Percentiles rank a stretch among this genome's conserved stretches.
phyloP scores from a whole-genome alignment of 2,113 vertebrate genomes.

The Dasyornis broadbenti region DNA sequence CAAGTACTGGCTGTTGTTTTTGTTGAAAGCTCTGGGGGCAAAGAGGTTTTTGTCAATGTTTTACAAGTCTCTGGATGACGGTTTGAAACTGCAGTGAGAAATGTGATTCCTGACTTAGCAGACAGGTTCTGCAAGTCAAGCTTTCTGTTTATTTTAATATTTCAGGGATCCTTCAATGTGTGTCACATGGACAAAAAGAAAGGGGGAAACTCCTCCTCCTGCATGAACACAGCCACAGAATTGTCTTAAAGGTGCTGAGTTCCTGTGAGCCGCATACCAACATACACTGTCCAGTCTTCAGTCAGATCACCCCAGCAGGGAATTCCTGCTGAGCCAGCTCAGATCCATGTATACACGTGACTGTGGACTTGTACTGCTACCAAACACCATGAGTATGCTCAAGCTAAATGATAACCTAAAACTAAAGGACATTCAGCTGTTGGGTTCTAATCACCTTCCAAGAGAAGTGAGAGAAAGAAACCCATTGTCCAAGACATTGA shows the following conservation, averaged over 20 bases:
- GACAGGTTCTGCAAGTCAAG: conserved; percentile 67
- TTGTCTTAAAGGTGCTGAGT: conserved; percentile 28
- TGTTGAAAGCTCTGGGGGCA: conserved; percentile 44
- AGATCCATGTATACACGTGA: neutral
- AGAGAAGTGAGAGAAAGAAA: neutral
- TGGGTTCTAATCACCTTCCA: neutral
- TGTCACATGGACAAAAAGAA: conserved; percentile 43
- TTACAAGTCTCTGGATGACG: conserved; percentile 25
- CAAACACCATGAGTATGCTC: neutral
- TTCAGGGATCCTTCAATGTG: conserved; percentile 52
- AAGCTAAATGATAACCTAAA: neutral
- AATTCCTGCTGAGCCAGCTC: neutral
- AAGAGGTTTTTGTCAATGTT: conserved; percentile 33
- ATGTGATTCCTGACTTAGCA: conserved; percentile 65
- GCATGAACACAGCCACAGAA: neutral
- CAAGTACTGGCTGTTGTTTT: conserved; percentile 32
- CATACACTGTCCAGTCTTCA: neutral
- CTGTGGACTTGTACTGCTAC: neutral
- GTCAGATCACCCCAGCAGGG: neutral
- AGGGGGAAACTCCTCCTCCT: conserved; percentile 20
- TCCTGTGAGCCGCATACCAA: neutral
- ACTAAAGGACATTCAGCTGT: neutral
- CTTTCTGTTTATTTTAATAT: conserved; percentile 67
- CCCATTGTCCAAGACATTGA: neutral
- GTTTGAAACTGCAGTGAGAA: conserved; percentile 56